Evolutionary conservation across 2,797 vertebrate species (phyloP).

Genomic region (Diplodus puntazzo): DNA sequence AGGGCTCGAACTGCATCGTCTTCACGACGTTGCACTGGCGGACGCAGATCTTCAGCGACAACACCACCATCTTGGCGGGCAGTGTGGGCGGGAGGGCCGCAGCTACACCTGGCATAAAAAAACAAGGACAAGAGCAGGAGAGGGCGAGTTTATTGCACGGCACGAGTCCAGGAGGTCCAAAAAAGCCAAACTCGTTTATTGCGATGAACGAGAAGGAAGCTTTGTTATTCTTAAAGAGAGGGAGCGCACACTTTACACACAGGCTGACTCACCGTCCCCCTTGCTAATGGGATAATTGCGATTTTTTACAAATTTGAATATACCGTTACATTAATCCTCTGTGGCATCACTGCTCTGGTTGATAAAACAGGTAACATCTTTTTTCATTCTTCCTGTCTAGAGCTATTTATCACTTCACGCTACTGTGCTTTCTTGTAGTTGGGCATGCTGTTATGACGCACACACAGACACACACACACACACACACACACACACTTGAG

Average conservation of each 20-base stretch:
- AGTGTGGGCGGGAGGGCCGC: constrained; percentile 41
- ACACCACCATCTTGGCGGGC: constrained; percentile 91
- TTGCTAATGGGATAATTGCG: background rate
- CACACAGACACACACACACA: constrained; percentile 18
- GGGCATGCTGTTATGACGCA: constrained; percentile 4
- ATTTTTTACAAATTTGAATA: background rate
- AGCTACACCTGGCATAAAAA: constrained; percentile 70
- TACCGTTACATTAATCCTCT: background rate
- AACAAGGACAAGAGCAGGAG: background rate
- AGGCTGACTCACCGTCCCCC: background rate
- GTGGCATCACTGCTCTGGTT: background rate
- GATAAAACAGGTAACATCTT: constrained; percentile 17
- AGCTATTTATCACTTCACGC: background rate
- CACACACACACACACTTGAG: constrained; percentile 13
- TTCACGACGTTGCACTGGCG: constrained; percentile 99
- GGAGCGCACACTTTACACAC: background rate
- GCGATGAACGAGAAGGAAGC: constrained; percentile 28
- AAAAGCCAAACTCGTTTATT: constrained; percentile 5
- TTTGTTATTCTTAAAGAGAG: background rate
- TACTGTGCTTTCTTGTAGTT: constrained; percentile 9
- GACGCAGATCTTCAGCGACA: constrained; percentile 97
- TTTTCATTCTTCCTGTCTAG: background rate
- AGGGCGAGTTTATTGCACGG: background rate
- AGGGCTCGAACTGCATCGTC: constrained; percentile 99
- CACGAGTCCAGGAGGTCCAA: background rate